A percentile compares a stretch with the other conserved stretches of the same genome.
Conservation (phyloP, 1,140 invertebrate genomes). For the Chlorops oryzae region DNA sequence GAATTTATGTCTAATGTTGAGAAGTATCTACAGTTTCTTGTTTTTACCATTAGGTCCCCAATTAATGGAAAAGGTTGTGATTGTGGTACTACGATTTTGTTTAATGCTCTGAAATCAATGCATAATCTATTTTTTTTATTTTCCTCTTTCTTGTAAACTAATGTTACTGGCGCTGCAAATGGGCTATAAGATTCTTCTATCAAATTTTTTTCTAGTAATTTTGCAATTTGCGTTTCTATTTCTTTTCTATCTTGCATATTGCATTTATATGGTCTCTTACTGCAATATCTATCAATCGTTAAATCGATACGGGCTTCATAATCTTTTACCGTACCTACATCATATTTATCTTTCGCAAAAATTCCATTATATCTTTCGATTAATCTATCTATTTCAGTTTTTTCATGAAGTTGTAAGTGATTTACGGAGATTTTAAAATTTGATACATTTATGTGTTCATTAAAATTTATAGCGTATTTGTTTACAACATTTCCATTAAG, state of each 20-base stretch:
- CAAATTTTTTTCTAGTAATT: constrained; percentile 36
- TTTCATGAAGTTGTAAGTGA: constrained; percentile 19
- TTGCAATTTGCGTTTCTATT: constrained; percentile 37
- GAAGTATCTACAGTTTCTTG: constrained; percentile 39
- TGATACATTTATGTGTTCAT: constrained; percentile 29
- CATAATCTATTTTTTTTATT: constrained; percentile 35
- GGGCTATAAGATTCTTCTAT: constrained; percentile 44
- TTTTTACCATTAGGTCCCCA: constrained; percentile 34
- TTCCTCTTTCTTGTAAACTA: constrained; percentile 43
- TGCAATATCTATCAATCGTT: constrained; percentile 37
- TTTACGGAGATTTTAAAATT: not conserved
- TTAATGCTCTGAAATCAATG: constrained; percentile 40
- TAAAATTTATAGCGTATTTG: constrained; percentile 30
- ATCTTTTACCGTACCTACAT: constrained; percentile 20
- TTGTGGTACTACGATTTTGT: constrained; percentile 43
- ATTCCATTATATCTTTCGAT: constrained; percentile 28
- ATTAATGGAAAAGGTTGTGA: constrained; percentile 38
- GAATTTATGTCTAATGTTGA: constrained; percentile 43
- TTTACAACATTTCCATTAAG: no score
- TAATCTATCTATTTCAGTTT: constrained; percentile 26
- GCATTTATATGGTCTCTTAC: constrained; percentile 41
- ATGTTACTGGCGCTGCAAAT: constrained; percentile 40
- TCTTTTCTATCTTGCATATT: constrained; percentile 37
- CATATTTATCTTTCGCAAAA: constrained; percentile 45
- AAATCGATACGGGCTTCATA: constrained; percentile 36